A percentile compares a stretch with the other conserved stretches of the same genome.
Evolutionary conservation across 1,140 invertebrate genomes (phyloP).

Genomic region (Drosophila sulfurigaster): DNA sequence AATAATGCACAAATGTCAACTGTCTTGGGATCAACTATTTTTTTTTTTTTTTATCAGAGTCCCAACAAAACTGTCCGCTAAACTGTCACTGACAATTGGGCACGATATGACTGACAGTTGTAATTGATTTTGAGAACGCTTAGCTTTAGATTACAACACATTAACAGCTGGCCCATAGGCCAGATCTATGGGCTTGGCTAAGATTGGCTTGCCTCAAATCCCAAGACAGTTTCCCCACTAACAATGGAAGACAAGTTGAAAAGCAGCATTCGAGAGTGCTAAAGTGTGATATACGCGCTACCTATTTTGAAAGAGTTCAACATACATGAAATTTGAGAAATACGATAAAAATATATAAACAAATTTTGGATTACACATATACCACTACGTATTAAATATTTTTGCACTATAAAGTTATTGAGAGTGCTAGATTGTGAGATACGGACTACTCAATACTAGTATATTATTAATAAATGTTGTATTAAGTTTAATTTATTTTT

Average conservation of each 20-base stretch:
- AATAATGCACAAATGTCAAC: slow-evolving; percentile 50
- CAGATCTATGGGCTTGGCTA: slow-evolving; percentile 38
- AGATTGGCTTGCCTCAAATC: slow-evolving; percentile 21
- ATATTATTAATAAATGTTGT: too few species aligned
- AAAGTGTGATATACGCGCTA: too few species aligned
- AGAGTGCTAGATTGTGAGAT: too few species aligned
- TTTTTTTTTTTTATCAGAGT: slow-evolving; percentile 10
- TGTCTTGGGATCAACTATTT: slow-evolving; percentile 39
- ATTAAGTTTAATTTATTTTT: too few species aligned
- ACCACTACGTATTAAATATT: too few species aligned
- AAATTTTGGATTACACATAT: too few species aligned
- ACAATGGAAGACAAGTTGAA: slow-evolving; percentile 11
- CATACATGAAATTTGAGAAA: too few species aligned
- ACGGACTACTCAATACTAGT: too few species aligned
- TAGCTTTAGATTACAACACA: slow-evolving; percentile 76
- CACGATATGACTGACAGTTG: slow-evolving; percentile 74
- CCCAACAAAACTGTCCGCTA: slow-evolving; percentile 62
- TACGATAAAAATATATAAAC: too few species aligned
- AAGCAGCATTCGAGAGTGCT: too few species aligned
- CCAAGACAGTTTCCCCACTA: slow-evolving; percentile 16
- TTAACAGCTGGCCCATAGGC: slow-evolving; percentile 51
- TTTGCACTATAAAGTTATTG: too few species aligned
- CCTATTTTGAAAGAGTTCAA: too few species aligned
- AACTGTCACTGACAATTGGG: slow-evolving; percentile 73
- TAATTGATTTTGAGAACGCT: slow-evolving; percentile 76